Conservation (phyloP, 2,113 vertebrate genomes). For the Glareola pratincola region DNA sequence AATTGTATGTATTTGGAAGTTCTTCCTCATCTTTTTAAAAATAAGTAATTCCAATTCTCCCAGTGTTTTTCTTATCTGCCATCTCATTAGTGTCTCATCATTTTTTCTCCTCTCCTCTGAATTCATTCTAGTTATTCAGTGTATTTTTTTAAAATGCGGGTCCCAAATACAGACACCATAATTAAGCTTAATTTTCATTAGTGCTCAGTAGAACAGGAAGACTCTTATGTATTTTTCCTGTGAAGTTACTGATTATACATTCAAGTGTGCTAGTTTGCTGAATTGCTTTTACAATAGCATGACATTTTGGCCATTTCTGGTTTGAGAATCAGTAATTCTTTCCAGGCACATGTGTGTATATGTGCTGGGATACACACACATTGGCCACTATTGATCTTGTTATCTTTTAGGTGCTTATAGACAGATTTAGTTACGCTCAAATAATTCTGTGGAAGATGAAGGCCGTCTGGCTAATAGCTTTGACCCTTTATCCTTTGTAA, state of each 20-base stretch:
- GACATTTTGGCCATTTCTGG: background rate
- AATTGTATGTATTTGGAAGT: constrained; percentile 9
- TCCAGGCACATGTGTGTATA: background rate
- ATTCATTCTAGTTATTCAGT: background rate
- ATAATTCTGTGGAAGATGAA: background rate
- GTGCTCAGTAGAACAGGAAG: constrained; percentile 26
- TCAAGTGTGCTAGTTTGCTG: background rate
- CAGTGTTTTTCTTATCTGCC: background rate
- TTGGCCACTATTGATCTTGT: background rate
- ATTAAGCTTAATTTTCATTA: constrained; percentile 56
- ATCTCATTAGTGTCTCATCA: background rate
- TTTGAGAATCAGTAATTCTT: background rate
- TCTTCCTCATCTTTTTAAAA: background rate
- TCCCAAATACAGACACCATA: background rate
- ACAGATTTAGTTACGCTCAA: background rate
- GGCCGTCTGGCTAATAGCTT: background rate
- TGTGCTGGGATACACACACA: background rate
- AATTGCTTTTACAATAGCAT: background rate
- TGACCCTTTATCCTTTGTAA: background rate
- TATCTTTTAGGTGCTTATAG: background rate
- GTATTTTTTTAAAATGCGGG: background rate
- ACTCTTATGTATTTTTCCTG: background rate
- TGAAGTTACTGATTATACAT: constrained; percentile 7
- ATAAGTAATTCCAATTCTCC: background rate
- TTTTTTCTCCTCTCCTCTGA: background rate